These are phyloP conservation scores for Stercorarius parasiticus DNA, from an alignment of 2,113 vertebrate species.

Conservation along the genomic window DNA sequence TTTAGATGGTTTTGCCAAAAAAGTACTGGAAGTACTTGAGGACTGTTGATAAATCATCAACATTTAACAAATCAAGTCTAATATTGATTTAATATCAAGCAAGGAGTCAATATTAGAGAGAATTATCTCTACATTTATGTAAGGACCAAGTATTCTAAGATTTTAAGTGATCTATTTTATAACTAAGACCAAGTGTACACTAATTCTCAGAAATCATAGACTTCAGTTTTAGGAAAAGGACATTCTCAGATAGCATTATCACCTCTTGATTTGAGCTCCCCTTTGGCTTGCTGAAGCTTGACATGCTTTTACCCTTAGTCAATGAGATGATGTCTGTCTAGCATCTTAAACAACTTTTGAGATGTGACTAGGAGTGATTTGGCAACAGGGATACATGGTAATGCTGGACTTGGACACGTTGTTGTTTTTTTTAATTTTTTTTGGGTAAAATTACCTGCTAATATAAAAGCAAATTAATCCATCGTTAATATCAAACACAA, in stretches of 20 bases:
- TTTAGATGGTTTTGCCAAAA: not conserved
- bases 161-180: not conserved
- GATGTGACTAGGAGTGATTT: not conserved
- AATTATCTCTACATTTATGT: not conserved
- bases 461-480: not conserved
- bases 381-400: not conserved
- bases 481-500: not conserved
- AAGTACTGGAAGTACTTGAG: not conserved
- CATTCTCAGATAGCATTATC: not conserved
- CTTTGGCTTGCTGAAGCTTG: not conserved
- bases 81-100: not conserved
- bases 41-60: not conserved
- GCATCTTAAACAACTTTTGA: not conserved
- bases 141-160: not conserved
- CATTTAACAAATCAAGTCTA: not conserved
- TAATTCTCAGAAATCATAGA: not conserved
- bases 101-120: not conserved
- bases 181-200: not conserved
- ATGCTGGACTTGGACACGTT: not conserved
- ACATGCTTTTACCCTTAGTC: not conserved
- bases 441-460: not conserved
- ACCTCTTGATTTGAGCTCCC: not conserved
- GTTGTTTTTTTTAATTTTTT: not conserved
- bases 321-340: not conserved
- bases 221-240: not conserved